A percentile compares a stretch with the other conserved stretches of the same genome.
These are phyloP conservation scores for Eulemur rubriventer DNA, from an alignment of 2,797 vertebrate genomes.

Conservation along the genomic window DNA sequence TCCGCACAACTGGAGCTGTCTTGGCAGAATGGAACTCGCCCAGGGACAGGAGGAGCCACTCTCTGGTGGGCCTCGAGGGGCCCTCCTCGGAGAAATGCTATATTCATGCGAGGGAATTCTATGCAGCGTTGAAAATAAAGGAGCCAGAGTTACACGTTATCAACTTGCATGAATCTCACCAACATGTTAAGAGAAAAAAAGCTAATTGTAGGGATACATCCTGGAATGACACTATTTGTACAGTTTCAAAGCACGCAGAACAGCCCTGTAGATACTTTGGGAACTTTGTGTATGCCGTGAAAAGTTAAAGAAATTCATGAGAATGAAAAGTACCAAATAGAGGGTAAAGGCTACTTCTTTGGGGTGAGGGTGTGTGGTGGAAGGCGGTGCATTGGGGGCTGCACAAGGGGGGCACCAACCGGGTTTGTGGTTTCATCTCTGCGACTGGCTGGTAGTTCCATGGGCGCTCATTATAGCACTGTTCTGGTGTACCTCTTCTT, in stretches of 20 bases:
- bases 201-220: neutral
- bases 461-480: neutral
- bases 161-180: neutral
- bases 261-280: neutral
- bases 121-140: neutral
- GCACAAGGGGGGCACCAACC: neutral
- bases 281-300: neutral
- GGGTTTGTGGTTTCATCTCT: neutral
- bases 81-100: neutral
- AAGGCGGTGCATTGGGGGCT: neutral
- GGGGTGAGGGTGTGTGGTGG: neutral
- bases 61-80: neutral
- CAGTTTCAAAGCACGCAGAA: conserved; percentile 4
- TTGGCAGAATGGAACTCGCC: neutral
- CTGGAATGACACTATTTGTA: neutral
- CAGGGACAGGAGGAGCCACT: neutral
- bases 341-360: neutral
- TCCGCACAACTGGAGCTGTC: neutral
- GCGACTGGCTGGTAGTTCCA: neutral
- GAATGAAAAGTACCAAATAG: neutral
- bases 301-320: neutral
- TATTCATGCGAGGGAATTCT: neutral
- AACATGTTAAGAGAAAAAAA: neutral
- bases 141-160: neutral
- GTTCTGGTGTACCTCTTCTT: neutral